Evolutionary conservation across 2,797 vertebrate genomes (phyloP).

Genomic region (Scolopax bukidnonensis): DNA sequence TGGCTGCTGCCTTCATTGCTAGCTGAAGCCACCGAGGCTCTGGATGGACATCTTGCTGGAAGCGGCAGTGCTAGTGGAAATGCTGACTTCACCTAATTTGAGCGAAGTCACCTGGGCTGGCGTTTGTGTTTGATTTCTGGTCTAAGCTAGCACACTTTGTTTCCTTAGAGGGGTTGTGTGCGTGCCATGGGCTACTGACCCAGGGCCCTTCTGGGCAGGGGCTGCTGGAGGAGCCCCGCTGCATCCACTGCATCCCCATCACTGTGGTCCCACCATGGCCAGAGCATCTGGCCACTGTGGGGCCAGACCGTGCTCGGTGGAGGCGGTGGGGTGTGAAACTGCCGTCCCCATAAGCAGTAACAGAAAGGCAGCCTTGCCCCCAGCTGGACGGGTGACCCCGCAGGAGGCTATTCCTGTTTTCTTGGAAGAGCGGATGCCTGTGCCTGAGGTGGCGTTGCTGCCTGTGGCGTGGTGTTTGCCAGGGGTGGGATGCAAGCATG

Average conservation of each 20-base stretch:
- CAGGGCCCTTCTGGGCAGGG: neutral
- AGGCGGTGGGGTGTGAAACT: neutral
- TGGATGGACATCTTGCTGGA: neutral
- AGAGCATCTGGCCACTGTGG: neutral
- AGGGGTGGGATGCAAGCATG: neutral
- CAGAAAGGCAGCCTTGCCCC: neutral
- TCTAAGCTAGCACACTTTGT: neutral
- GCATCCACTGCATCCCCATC: accelerated
- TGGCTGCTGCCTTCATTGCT: neutral
- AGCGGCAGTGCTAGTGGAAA: neutral
- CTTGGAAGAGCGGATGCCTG: neutral
- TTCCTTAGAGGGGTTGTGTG: neutral
- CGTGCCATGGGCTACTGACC: neutral
- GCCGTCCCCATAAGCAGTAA: neutral
- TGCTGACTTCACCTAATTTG: neutral
- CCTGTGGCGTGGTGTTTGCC: neutral
- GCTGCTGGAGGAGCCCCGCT: accelerated
- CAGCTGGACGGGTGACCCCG: neutral
- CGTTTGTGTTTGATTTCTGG: neutral
- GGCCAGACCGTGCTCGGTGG: accelerated
- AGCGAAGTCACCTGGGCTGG: neutral
- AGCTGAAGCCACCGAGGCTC: neutral
- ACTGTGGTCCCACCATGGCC: accelerated
- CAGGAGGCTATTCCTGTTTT: neutral
- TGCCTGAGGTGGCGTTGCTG: accelerated